Base-by-base conservation (phyloP, 2,797 vertebrate species). In the Enteromius anoplus region DNA sequence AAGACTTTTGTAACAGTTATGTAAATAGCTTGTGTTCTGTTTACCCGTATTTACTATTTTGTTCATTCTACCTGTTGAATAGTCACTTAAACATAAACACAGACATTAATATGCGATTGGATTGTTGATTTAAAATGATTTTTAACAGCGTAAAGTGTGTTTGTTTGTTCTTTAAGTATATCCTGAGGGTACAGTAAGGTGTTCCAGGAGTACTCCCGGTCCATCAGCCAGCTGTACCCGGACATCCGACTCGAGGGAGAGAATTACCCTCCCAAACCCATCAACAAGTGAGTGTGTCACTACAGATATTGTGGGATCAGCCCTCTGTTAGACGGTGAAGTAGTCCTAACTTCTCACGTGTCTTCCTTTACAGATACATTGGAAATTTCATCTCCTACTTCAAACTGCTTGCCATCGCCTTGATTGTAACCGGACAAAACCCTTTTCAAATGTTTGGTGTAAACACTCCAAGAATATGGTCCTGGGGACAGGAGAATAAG, bases 171-270 rank as follows among this genome's bases (percentile, higher is more conserved):
- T 51, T 53, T 21, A 2, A 53, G 95, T 79, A 94, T 94, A 84
- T 95, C 95, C 92, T 95, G 95, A 95, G 95, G 95, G 11, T 95
- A 95, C 92, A 93, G 88, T 72, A 95, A 93, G 87, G 93, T 93
- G 89, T 95, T 92, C 90, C 94, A 95, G 93, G 95, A 95, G 85
- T 95, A 95, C 89, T 93, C 94, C 23, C 84, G 91, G 71, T 91
- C 95, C 65, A 94, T 95, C 86, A 92, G 86, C 88, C 92, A 93
- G 91, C 69, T 95, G 91, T 95, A 95, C 89, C 95, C 95, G 12
- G 95, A 94, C 90, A 92, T 95, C 78, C 92, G 87, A 66, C 95
- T 95, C 3, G 87, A 95, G 84, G 94, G 95, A 21, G 93, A 92
- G 14, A 95, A 95, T 86, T 93, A 91, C 86, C 95, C 94, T 17